Evolutionary conservation across 2,113 vertebrate species (phyloP), one percentile per base, ranked within the genome.

Genomic region (Toxotes jaculatrix): DNA sequence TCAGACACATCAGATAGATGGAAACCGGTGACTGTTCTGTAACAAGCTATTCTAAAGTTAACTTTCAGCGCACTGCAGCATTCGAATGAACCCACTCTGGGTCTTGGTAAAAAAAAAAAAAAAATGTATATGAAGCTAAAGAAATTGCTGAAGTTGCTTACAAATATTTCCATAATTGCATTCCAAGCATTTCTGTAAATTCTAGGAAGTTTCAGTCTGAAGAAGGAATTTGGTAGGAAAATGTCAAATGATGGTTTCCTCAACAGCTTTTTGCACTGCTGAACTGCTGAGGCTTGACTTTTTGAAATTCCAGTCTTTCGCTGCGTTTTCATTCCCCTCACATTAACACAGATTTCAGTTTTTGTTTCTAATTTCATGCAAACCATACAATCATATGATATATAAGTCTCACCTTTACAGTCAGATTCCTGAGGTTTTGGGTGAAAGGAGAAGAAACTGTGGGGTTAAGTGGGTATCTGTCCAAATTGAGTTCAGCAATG

Each of bases 401-500:
- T n/a, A n/a, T n/a, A 8, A 42, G 16, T 32, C 34, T 68, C 21
- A 10, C 9, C 8, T 7, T 14, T 31, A 3, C 14, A 32, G 56
- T 42, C 43, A 23, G 13, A 67, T 43, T 45, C 53, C 31, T 49
- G 27, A n/a, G 36, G 31, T 4, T 4, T 2, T 21, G 38, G 43
- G 42, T 69, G 19, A 67, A 47, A 31, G 45, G 68, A 67, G 32
- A 42, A 65, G 76, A 56, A 68, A 81, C 45, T 62, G 51, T 3
- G 42, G 71, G 68, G 60, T 82, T 80, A 76, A 85, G 83, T 71
- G 43, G 66, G 59, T 81, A 64, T 67, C 51, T 47, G 76, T 68
- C 74, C 71, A 80, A 80, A 71, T 55, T 70, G 56, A 78, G 74
- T 82, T 87, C 82, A 78, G 88, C 78, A 70, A 79, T 86, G 82